phyloP scores from a whole-genome alignment of 2,888 invertebrate species.

The Myopa tessellatipennis region DNA sequence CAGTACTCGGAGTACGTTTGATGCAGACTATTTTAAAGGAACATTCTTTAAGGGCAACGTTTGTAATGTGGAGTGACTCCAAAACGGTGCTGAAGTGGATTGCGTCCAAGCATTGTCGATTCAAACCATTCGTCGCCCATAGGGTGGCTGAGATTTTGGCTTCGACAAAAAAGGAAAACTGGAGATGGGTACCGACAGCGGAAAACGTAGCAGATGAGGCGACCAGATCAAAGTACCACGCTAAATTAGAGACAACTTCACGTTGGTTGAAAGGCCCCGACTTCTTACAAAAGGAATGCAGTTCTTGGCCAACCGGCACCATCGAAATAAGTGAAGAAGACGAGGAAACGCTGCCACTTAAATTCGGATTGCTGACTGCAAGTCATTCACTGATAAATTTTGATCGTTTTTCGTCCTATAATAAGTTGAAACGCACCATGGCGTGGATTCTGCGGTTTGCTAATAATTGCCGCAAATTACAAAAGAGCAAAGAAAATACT shows the following conservation, averaged over 20 bases:
- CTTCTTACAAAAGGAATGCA: background rate
- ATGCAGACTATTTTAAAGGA: conserved; percentile 15
- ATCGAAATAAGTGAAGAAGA: background rate
- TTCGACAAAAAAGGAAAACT: conserved; percentile 42
- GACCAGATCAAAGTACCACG: conserved; percentile 36
- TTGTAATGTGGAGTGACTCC: conserved; percentile 34
- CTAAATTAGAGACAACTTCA: background rate
- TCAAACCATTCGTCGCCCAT: conserved; percentile 49
- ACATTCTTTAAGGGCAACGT: conserved; percentile 10
- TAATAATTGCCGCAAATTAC: background rate
- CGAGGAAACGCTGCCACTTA: background rate
- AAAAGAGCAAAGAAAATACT: background rate
- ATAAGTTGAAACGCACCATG: conserved; percentile 4
- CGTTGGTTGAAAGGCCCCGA: background rate
- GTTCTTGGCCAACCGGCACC: background rate
- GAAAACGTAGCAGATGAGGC: conserved; percentile 38
- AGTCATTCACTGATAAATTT: background rate
- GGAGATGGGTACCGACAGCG: conserved; percentile 35
- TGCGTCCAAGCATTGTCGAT: conserved; percentile 22
- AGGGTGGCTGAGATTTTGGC: conserved; percentile 48
- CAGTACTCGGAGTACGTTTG: conserved; percentile 35
- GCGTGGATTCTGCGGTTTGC: conserved; percentile 12
- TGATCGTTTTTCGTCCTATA: conserved; percentile 10
- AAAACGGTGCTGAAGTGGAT: conserved; percentile 44
- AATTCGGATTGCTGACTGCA: conserved; percentile 5